These are phyloP conservation scores for Lytechinus pictus DNA, from an alignment of 35 echinoderm and acorn worm species.

Conservation along the genomic window DNA sequence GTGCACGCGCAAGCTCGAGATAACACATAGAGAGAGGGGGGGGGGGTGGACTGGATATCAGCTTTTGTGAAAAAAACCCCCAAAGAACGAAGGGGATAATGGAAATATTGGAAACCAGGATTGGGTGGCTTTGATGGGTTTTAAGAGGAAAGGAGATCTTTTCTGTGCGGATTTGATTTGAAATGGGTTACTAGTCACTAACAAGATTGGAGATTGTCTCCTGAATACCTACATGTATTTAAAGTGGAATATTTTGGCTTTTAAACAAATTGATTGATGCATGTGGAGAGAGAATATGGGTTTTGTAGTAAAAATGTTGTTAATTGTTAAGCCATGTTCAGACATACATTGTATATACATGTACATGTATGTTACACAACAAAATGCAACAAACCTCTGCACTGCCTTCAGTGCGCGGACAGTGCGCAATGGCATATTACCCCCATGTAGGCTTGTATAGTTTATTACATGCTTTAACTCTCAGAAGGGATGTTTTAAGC, in stretches of 20 bases:
- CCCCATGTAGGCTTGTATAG: too few relatives aligned
- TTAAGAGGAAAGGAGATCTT: slow-evolving; percentile 4
- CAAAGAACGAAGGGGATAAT: not conserved
- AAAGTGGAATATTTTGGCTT: not conserved
- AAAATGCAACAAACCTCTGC: too few relatives aligned
- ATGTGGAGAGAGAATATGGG: not conserved
- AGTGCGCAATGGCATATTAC: too few relatives aligned
- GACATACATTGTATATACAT: not conserved
- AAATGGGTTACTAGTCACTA: not conserved
- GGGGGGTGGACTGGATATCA: not conserved
- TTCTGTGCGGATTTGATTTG: slow-evolving; percentile 7
- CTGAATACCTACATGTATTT: not conserved
- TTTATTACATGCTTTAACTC: too few relatives aligned
- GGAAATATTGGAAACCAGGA: not conserved
- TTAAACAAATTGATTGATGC: not conserved
- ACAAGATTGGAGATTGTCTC: slow-evolving; percentile 15
- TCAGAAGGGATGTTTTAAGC: too few relatives aligned
- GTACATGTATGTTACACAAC: too few relatives aligned
- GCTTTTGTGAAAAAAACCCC: not conserved
- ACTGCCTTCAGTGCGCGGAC: too few relatives aligned
- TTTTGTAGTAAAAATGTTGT: not conserved
- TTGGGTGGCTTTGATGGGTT: slow-evolving; percentile 6
- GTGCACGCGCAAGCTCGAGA: not conserved
- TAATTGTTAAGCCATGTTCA: not conserved
- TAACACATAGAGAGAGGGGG: not conserved